A percentile compares a stretch with the other conserved stretches of the same genome.
These are phyloP conservation scores for Andrena minutula DNA, from an alignment of 2,888 invertebrate genomes.

Conservation along the genomic window DNA sequence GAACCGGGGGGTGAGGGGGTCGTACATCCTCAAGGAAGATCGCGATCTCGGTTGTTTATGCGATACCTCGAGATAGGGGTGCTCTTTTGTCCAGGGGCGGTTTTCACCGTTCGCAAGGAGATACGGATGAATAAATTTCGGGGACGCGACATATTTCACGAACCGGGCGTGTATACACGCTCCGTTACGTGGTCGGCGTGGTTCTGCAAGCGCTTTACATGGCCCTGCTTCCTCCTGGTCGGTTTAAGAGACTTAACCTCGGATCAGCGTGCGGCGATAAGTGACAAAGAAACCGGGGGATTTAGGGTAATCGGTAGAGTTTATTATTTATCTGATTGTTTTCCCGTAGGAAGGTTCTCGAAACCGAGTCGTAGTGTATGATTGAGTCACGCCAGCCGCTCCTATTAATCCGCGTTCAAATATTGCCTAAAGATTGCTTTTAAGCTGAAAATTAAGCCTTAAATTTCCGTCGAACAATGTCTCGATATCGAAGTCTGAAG, in stretches of 20 bases:
- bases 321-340: conserved; percentile 45
- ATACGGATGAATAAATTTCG: conserved; percentile 71
- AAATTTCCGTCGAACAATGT: not conserved
- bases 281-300: conserved; percentile 31
- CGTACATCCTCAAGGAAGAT: conserved; percentile 75
- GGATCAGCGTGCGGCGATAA: conserved; percentile 46
- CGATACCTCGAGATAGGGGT: conserved; percentile 76
- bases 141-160: conserved; percentile 55
- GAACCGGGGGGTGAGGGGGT: conserved; percentile 13
- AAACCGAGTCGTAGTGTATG: conserved; percentile 22
- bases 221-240: conserved; percentile 31
- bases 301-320: conserved; percentile 40
- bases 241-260: conserved; percentile 53
- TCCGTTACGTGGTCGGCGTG: conserved; percentile 43
- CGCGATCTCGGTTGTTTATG: conserved; percentile 81
- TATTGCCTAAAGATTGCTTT: not conserved
- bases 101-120: conserved; percentile 65
- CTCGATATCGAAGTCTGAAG: conserved; percentile 10
- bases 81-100: conserved; percentile 78
- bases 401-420: not conserved
- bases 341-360: conserved; percentile 18
- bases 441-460: no score
- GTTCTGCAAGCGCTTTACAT: conserved; percentile 48
- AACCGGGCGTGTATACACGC: conserved; percentile 34
- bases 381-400: conserved; percentile 7